phyloP scores from a whole-genome alignment of 2,113 vertebrate genomes.

The Baryphthengus martii region DNA sequence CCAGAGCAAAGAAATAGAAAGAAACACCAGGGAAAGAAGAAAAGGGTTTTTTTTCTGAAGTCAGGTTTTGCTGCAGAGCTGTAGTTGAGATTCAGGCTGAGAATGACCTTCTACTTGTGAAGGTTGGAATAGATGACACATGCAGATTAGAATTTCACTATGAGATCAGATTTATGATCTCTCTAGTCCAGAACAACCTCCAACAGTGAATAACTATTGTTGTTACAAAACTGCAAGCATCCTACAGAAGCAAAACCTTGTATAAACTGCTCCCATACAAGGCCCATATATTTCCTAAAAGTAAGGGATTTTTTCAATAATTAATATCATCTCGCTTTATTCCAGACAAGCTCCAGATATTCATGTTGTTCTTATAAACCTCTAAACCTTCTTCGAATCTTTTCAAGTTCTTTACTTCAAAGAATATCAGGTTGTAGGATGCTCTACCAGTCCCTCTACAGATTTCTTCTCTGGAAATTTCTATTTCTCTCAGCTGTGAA shows the following conservation, averaged over 20 bases:
- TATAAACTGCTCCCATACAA: background rate
- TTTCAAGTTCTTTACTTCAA: background rate
- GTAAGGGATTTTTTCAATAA: background rate
- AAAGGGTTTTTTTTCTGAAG: background rate
- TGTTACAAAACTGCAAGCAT: background rate
- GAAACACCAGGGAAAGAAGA: background rate
- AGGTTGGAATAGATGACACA: background rate
- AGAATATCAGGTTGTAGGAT: background rate
- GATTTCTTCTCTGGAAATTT: background rate
- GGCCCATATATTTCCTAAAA: background rate
- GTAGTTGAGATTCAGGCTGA: background rate
- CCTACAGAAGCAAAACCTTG: background rate
- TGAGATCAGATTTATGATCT: background rate
- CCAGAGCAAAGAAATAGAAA: background rate
- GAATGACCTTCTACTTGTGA: background rate
- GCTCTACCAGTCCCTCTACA: background rate
- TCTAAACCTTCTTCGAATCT: background rate
- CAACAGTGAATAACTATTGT: background rate
- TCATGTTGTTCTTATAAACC: background rate
- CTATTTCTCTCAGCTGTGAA: background rate
- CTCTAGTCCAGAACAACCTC: background rate
- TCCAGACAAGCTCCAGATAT: background rate
- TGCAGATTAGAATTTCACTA: background rate
- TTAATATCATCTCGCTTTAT: background rate
- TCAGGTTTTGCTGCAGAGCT: background rate